A percentile compares a stretch with the other conserved stretches of the same genome.
These are phyloP conservation scores for Lutjanus campechanus DNA, from an alignment of 2,797 vertebrate species.

Conservation along the genomic window DNA sequence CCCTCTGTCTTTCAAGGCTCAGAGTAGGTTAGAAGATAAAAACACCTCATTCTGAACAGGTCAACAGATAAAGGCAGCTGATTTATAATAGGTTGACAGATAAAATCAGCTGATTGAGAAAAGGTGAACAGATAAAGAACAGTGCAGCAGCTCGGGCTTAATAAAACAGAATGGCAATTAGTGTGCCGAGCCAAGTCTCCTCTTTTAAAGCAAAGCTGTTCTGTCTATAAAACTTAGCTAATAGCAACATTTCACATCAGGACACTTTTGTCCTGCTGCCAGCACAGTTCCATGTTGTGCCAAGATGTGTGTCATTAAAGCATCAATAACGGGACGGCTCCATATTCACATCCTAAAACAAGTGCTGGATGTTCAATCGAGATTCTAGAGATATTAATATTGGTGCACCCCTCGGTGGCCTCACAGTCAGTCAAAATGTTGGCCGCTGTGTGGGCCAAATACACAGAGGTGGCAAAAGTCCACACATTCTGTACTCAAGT, in stretches of 20 bases:
- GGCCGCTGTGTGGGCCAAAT: background rate
- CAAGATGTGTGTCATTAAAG: slow-evolving; percentile 55
- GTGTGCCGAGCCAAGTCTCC: slow-evolving; percentile 27
- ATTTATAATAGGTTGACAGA: slow-evolving; percentile 40
- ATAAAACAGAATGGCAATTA: slow-evolving; percentile 52
- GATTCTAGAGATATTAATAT: background rate
- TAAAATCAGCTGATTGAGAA: slow-evolving; percentile 49
- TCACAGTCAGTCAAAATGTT: slow-evolving; percentile 4
- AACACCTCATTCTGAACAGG: slow-evolving; percentile 27
- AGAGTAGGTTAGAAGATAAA: slow-evolving; percentile 32
- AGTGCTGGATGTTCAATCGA: background rate
- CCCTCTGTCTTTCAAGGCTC: slow-evolving; percentile 17
- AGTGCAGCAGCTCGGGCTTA: slow-evolving; percentile 6
- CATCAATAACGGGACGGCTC: slow-evolving; percentile 28
- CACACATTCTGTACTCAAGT: too few species aligned
- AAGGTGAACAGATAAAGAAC: slow-evolving; percentile 40
- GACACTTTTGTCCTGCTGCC: slow-evolving; percentile 36
- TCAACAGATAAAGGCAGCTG: slow-evolving; percentile 41
- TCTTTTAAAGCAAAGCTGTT: slow-evolving; percentile 35
- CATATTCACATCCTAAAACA: slow-evolving; percentile 27
- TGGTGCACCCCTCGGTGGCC: background rate
- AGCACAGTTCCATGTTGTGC: slow-evolving; percentile 29
- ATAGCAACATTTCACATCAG: slow-evolving; percentile 45
- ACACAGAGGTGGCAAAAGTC: too few species aligned
- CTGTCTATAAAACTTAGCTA: slow-evolving; percentile 52